Conservation (phyloP, 2,888 invertebrate genomes). For the Gari tellinella region DNA sequence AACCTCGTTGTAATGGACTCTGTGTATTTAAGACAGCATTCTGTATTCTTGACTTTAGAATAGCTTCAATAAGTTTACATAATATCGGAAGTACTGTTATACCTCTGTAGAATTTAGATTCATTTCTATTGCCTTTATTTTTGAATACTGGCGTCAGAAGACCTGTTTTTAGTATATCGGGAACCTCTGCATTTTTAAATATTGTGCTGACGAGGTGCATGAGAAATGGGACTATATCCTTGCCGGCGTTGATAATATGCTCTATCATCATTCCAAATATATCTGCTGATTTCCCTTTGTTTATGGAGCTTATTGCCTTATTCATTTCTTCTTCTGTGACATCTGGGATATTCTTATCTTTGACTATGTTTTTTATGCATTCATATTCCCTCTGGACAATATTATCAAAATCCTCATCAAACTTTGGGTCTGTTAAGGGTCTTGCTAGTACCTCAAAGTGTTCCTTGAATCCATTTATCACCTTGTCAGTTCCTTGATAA, state of each 20-base stretch:
- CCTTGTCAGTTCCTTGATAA: not conserved
- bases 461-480: not conserved
- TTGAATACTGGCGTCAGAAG: constrained; percentile 1
- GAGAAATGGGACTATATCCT: not conserved
- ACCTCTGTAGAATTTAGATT: constrained; percentile 5
- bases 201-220: not conserved
- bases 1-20: constrained; percentile 22
- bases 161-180: not conserved
- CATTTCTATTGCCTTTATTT: constrained; percentile 1
- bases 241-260: constrained; percentile 1
- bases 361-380: too few species aligned
- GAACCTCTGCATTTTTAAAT: constrained; percentile 6
- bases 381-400: too few species aligned
- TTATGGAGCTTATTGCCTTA: constrained; percentile 6
- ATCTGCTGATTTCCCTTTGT: constrained; percentile 7
- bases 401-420: not conserved
- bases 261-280: constrained; percentile 5
- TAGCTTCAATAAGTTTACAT: constrained; percentile 17
- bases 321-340: not conserved
- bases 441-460: constrained; percentile 5
- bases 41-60: not conserved
- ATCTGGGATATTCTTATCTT: not conserved
- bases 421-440: not conserved
- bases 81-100: constrained; percentile 7
- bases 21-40: not conserved